phyloP scores from a whole-genome alignment of 1,140 invertebrate genomes.

The Micrasema longulum region DNA sequence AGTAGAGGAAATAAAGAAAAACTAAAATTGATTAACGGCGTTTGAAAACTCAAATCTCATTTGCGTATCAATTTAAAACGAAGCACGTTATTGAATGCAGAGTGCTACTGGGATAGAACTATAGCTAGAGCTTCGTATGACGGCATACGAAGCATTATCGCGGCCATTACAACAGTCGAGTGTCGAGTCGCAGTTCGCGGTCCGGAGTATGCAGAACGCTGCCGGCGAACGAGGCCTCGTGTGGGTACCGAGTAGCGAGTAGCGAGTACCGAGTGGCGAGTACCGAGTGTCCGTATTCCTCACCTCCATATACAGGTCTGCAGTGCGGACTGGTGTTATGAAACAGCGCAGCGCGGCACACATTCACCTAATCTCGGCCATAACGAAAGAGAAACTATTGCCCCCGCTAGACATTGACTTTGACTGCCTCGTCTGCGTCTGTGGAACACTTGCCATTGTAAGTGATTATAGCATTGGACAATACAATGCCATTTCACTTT shows the following conservation, averaged over 20 bases:
- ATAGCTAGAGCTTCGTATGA: not conserved
- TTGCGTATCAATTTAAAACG: too few relatives aligned
- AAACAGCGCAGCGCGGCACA: conserved; percentile 23
- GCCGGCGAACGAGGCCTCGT: not conserved
- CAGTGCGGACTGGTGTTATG: conserved; percentile 13
- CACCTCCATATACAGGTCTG: not conserved
- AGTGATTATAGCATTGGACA: not conserved
- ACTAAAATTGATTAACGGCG: too few relatives aligned
- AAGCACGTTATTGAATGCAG: too few relatives aligned
- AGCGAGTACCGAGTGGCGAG: not conserved
- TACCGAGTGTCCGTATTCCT: not conserved
- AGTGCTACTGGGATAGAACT: not conserved
- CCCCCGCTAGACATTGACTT: conserved; percentile 35
- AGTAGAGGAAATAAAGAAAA: too few relatives aligned
- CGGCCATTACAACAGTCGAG: not conserved
- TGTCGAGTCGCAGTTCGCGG: not conserved
- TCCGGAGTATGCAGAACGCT: not conserved
- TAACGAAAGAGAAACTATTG: conserved; percentile 37
- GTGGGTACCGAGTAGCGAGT: too few relatives aligned
- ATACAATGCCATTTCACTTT: conserved; percentile 17
- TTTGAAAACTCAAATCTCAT: too few relatives aligned
- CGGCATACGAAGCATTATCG: not conserved
- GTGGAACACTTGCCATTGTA: not conserved
- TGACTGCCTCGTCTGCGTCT: conserved; percentile 8
- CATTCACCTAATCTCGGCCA: conserved; percentile 34